Evolutionary conservation across 2,888 invertebrate genomes (phyloP).

Genomic region (Drosophila stalkeri): DNA sequence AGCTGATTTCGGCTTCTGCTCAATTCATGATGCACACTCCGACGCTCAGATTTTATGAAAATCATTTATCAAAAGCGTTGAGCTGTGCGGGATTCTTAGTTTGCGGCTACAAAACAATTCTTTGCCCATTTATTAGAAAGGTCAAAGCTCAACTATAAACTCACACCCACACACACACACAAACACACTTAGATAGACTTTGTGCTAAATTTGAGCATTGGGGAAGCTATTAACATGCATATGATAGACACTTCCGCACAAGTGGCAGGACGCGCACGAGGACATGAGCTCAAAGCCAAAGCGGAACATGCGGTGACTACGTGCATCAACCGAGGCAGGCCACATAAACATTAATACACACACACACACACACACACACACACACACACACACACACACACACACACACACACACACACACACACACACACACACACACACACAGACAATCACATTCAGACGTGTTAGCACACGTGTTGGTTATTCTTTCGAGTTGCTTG

Average conservation of each 20-base stretch:
- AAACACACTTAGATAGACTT: neutral
- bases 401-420: constrained; percentile 9
- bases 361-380: neutral
- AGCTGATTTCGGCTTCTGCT: neutral
- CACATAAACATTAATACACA: constrained; percentile 13
- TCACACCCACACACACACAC: neutral
- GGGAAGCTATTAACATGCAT: constrained; percentile 75
- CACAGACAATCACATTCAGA: constrained; percentile 4
- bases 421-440: neutral
- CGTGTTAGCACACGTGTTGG: constrained; percentile 32
- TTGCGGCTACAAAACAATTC: constrained; percentile 3
- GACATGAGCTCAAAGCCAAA: constrained; percentile 55
- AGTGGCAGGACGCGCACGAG: constrained; percentile 58
- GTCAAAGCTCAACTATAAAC: constrained; percentile 23
- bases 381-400: constrained; percentile 12
- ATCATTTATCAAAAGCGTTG: constrained; percentile 25
- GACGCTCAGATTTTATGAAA: neutral
- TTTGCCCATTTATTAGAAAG: constrained; percentile 10
- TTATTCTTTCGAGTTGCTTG: constrained; percentile 38
- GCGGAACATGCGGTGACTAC: constrained; percentile 69
- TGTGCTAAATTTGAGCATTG: constrained; percentile 24
- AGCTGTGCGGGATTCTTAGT: constrained; percentile 16
- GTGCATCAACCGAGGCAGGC: constrained; percentile 57
- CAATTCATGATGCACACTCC: neutral
- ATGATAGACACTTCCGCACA: constrained; percentile 79